A percentile compares a stretch with the other conserved stretches of the same genome.
These are phyloP conservation scores for Zaprionus inermis DNA, from an alignment of 1,140 invertebrate species.

Conservation along the genomic window DNA sequence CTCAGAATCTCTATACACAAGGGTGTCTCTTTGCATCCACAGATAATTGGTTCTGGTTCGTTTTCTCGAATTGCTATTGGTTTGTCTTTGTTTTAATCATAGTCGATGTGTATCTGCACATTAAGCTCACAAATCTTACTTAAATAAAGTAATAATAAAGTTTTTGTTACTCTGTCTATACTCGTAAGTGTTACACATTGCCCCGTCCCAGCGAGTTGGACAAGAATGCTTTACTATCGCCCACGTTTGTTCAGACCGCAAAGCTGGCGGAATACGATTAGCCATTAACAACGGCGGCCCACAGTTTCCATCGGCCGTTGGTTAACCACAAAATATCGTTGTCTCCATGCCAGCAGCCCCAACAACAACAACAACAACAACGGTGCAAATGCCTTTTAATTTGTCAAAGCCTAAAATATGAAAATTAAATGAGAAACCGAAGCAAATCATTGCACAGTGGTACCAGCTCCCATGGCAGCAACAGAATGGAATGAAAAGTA, in stretches of 20 bases:
- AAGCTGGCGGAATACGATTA: constrained; percentile 66
- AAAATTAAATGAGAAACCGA: constrained; percentile 82
- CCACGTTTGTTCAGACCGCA: constrained; percentile 37
- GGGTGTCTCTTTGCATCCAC: constrained; percentile 26
- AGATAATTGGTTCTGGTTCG: constrained; percentile 37
- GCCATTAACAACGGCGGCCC: constrained; percentile 72
- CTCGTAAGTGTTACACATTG: neutral
- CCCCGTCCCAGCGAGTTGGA: constrained; percentile 1
- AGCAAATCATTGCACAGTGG: constrained; percentile 67
- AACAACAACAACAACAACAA: constrained; percentile 46
- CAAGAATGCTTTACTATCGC: constrained; percentile 42
- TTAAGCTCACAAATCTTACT: constrained; percentile 13
- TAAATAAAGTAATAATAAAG: too few relatives aligned
- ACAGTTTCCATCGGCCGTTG: constrained; percentile 75
- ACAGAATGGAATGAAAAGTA: neutral
- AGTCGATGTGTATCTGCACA: constrained; percentile 8
- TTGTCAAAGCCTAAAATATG: constrained; percentile 83
- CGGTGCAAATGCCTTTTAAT: constrained; percentile 82
- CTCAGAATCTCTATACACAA: neutral
- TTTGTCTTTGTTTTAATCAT: constrained; percentile 16
- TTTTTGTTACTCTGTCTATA: too few relatives aligned
- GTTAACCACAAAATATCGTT: constrained; percentile 79
- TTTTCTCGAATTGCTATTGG: constrained; percentile 41
- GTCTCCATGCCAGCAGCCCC: constrained; percentile 33
- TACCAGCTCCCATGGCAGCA: neutral